Base-by-base conservation (phyloP, 2,113 vertebrate genomes). In the Anhinga anhinga region DNA sequence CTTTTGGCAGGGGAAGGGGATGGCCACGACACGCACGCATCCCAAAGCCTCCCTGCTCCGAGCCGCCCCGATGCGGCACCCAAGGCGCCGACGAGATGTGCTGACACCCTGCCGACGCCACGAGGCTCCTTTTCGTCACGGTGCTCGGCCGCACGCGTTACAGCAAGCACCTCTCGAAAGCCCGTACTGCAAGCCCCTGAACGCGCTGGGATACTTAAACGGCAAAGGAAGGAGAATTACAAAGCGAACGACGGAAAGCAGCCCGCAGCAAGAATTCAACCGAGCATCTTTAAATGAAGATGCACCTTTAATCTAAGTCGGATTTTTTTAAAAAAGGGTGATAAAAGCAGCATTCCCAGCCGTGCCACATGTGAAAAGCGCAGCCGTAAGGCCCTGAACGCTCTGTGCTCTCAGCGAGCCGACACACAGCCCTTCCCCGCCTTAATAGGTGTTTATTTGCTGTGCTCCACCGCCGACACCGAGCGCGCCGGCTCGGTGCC, bases 151-250 rank as follows among this genome's bases (percentile, higher is more conserved):
- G 2, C 82, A 55, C 5, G 19, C 19, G 70, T 29, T 30, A 38
- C 30, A 19, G 23, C 5, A 20, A 82, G 26, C 45, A 14, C 52
- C 70, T 18, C 65, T 17, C 4, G 1, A 44, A 59, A 69, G 3
- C 87, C 69, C 2, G 1, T 0, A 3, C 70, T 2, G 62, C 36
- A 9, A 2, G 6, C 2, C 52, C 47, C 83, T 7, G 2, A 66
- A 67, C 4, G 7, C 2, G 1, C 50, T 15, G 67, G 38, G 44
- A 49, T 63, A 70, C 13, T 11, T 1, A 49, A 63, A 79, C 10
- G 4, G 82, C 4, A 4, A 21, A 36, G 19, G 50, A 47, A 66
- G 63, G 40, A n/a, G 78, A 13, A 56, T 0, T 30, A 32, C 53
- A 26, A 50, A 59, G 10, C 3, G 1, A 50, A n/a, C 13, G 40